phyloP scores from a whole-genome alignment of 2,888 invertebrate genomes.

The Dicycla oo region DNA sequence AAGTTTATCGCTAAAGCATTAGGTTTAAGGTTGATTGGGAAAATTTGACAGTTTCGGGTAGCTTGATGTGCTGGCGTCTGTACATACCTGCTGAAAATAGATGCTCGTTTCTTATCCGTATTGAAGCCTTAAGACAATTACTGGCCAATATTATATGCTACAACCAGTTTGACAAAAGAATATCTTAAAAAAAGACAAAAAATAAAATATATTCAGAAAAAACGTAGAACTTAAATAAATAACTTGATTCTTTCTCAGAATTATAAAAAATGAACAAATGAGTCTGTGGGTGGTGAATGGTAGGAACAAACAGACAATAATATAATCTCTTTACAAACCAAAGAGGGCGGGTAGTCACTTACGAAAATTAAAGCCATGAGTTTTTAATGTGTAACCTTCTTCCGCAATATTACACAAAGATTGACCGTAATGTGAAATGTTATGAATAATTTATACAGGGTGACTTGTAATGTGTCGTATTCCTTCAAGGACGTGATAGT shows the following conservation, averaged over 20 bases:
- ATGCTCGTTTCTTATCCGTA: neutral
- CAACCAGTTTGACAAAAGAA: too few species aligned
- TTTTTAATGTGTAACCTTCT: slow-evolving; percentile 12
- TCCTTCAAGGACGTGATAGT: too few species aligned
- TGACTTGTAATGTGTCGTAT: too few species aligned
- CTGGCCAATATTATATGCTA: neutral
- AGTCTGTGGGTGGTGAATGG: neutral
- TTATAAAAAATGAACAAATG: neutral
- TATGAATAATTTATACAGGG: neutral
- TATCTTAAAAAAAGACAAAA: too few species aligned
- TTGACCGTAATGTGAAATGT: slow-evolving; percentile 2
- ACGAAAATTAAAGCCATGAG: slow-evolving; percentile 22
- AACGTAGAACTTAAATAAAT: neutral
- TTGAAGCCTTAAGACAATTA: neutral
- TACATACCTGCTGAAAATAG: neutral
- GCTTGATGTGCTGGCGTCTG: too few species aligned
- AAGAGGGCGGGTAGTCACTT: slow-evolving; percentile 22
- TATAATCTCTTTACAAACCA: slow-evolving; percentile 27
- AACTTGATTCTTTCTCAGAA: too few species aligned
- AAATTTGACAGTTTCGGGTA: too few species aligned
- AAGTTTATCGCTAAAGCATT: too few species aligned
- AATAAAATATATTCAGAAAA: too few species aligned
- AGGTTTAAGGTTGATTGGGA: too few species aligned
- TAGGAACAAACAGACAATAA: slow-evolving; percentile 5
- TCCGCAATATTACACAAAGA: slow-evolving; percentile 10